phyloP scores from a whole-genome alignment of 2,797 vertebrate species.

The Salarias fasciatus region DNA sequence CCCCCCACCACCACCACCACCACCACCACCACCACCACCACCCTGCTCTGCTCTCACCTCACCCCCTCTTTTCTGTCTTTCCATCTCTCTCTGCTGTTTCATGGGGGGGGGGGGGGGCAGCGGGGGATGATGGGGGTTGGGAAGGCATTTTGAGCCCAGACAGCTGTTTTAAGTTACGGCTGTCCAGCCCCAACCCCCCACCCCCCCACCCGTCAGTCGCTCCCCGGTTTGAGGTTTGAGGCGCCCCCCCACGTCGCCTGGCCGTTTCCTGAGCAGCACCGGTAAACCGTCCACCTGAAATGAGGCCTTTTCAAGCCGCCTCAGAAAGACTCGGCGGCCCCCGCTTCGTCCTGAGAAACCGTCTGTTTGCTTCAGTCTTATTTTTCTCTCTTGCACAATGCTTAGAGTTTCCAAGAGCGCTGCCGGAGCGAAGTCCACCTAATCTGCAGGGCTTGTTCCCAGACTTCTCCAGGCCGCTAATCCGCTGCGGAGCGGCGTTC shows the following conservation, averaged over 20 bases:
- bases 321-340: constrained; percentile 16
- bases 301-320: constrained; percentile 25
- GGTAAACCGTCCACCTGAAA: constrained; percentile 33
- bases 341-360: constrained; percentile 22
- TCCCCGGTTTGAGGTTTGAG: constrained; percentile 33
- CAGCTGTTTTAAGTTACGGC: constrained; percentile 73
- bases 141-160: constrained; percentile 36
- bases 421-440: background rate
- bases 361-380: background rate
- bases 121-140: constrained; percentile 13
- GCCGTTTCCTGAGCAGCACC: constrained; percentile 46
- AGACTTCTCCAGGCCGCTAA: background rate
- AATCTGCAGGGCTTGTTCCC: background rate
- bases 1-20: constrained; percentile 16
- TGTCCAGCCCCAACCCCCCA: constrained; percentile 23
- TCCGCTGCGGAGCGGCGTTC: background rate
- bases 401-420: background rate
- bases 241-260: constrained; percentile 50
- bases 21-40: constrained; percentile 22
- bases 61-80: background rate
- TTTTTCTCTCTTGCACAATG: background rate
- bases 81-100: constrained; percentile 14
- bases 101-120: constrained; percentile 36
- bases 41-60: constrained; percentile 42
- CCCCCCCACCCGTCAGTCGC: constrained; percentile 38